Base-by-base conservation (phyloP, 2,888 invertebrate species). In the Cephus nigrinus region DNA sequence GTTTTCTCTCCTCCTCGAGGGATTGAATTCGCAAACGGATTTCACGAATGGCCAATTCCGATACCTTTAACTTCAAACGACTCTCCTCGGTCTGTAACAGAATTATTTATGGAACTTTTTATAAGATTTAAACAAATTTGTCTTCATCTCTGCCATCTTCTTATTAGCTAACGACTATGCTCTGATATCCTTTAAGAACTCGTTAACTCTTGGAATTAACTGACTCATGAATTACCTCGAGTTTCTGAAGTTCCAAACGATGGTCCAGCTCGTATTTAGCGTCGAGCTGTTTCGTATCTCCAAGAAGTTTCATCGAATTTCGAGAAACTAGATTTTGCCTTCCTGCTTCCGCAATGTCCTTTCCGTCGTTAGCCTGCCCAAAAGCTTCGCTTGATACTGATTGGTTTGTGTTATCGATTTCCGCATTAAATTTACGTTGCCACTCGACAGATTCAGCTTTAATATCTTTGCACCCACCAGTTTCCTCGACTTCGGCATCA, bases 21-120 rank as follows among this genome's bases (percentile, higher is more conserved):
- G 82, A 82, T 69, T 77, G 80, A 71, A 86, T 86, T 71, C 85
- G 80, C 30, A 86, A 75, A 75, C 81, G 84, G 12, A 83, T 83
- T 55, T 86, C 86, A 75, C 85, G 85, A 34, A 86, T 76, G 69
- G 86, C 78, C 85, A 83, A 84, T 76, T 86, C 85, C 1, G 85
- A 86, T 33, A 85, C 83, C 74, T 86, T 84, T 71, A 86, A 80
- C 75, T 84, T 86, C 72, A 86, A 74, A 2, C 82, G 82, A 69
- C 83, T 84, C 79, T 86, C 86, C 75, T 86, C 84, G 32, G 82
- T 80, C 86, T 86, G 78, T 33, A 35, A 69, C 11, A 55, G 15
- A 74, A 68, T 71, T 73, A n/a, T 55, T 23, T 5, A 55, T 1
- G 55, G 23, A 23, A 55, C 1, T 2, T 23, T 55, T 55, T 23